Base-by-base conservation (phyloP, 2,797 vertebrate species). In the Nannoperca obscura region DNA sequence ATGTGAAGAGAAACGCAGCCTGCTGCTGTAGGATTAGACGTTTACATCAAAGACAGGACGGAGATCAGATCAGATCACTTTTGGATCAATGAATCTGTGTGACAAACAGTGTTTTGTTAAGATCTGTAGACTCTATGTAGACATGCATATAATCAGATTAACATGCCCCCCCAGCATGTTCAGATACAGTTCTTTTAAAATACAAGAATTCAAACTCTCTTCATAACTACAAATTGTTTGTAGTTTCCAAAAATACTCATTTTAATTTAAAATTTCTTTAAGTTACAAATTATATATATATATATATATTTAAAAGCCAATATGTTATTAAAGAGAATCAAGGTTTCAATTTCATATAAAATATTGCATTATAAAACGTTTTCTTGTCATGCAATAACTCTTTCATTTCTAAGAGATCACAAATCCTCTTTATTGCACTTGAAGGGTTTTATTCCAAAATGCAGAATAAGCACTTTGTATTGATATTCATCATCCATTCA, bases 311-410 rank as follows among this genome's bases (percentile, higher is more conserved):
- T 67, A 34, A 81, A 86, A 73, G 55, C 74, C 67, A 84, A 61
- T 81, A 50, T 73, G 14, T 58, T 65, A 19, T 74, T 57, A 61
- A 74, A 71, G 55, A 58, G 52, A 81, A 72, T 74, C 34, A 36
- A 2, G 63, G 1, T 74, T 65, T 61, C 19, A 34, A 66, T 79
- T 61, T 81, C 8, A 59, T 89, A 88, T 40, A 85, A 90, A 89
- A 90, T 61, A 58, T 59, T 58, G 20, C 17, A 71, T 72, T 73
- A 76, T 63, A 87, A 84, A n/a, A n/a, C n/a, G n/a, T n/a, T n/a
- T n/a, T n/a, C n/a, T n/a, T n/a, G n/a, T n/a, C n/a, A n/a, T 30
- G 14, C 10, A 14, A 32, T 15, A 11, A 9, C 30, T 70, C 13
- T 22, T 57, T 15, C 2, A 36, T 42, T 53, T 81, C 20, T 50